Percentiles rank a stretch among this genome's conserved stretches.
phyloP scores from a whole-genome alignment of 1,140 invertebrate genomes.

The Melipona quadrifasciata region DNA sequence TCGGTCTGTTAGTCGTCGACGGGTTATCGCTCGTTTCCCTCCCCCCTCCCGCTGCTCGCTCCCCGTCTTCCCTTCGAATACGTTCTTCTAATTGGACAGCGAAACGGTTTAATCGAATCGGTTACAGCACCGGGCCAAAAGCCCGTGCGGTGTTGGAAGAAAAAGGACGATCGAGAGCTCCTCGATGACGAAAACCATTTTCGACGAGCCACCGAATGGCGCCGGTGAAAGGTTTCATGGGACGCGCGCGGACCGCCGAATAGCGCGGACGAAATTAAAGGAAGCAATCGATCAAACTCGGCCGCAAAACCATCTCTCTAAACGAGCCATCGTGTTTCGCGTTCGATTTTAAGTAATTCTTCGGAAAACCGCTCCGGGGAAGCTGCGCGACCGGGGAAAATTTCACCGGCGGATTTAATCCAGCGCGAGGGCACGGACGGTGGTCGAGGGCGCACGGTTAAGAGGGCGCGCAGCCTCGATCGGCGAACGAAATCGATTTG shows the following conservation, averaged over 20 bases:
- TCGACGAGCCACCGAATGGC: not conserved
- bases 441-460: too few species aligned
- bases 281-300: slow-evolving; percentile 7
- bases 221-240: not conserved
- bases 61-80: not conserved
- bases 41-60: too few species aligned
- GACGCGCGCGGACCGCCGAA: not conserved
- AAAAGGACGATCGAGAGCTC: slow-evolving; percentile 7
- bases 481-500: slow-evolving; percentile 5
- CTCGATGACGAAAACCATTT: not conserved
- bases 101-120: slow-evolving; percentile 8
- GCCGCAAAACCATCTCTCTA: slow-evolving; percentile 15
- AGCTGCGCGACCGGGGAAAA: slow-evolving; percentile 34
- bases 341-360: slow-evolving; percentile 25
- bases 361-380: not conserved
- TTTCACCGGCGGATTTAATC: slow-evolving; percentile 54
- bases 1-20: slow-evolving; percentile 27
- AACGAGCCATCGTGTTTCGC: not conserved
- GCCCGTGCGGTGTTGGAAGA: slow-evolving; percentile 15
- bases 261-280: slow-evolving; percentile 24
- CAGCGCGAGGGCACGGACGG: not conserved
- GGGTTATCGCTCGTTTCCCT: slow-evolving; percentile 23
- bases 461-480: not conserved
- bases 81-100: not conserved
- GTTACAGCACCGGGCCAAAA: slow-evolving; percentile 3